Evolutionary conservation across 2,113 vertebrate genomes (phyloP).

Genomic region (Podarcis cretensis): DNA sequence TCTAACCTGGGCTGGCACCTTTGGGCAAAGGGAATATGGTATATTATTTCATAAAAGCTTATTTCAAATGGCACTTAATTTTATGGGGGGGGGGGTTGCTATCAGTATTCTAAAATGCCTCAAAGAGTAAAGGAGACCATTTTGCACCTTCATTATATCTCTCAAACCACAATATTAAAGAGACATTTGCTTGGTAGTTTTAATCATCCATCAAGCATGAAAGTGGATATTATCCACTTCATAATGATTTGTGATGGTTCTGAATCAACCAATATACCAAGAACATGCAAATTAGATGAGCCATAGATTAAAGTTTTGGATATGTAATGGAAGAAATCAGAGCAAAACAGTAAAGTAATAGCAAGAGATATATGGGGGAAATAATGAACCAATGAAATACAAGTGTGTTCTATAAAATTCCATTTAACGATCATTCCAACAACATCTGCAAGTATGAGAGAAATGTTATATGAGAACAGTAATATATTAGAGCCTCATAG

Average conservation of each 20-base stretch:
- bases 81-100: neutral
- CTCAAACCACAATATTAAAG: neutral
- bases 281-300: conserved; percentile 52
- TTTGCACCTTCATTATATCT: conserved; percentile 38
- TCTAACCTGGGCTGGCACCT: conserved; percentile 4
- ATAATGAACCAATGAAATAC: conserved; percentile 31
- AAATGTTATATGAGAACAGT: neutral
- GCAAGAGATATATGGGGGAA: conserved; percentile 20
- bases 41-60: neutral
- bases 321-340: conserved; percentile 45
- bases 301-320: conserved; percentile 54
- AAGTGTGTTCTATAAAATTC: conserved; percentile 17
- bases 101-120: neutral
- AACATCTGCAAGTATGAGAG: neutral
- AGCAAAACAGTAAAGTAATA: conserved; percentile 41
- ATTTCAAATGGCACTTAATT: conserved; percentile 24
- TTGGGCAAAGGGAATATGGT: neutral
- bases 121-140: conserved; percentile 13
- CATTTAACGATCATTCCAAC: neutral
- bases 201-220: conserved; percentile 36
- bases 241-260: conserved; percentile 55
- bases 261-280: conserved; percentile 57
- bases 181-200: conserved; percentile 43
- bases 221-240: conserved; percentile 56
- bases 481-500: neutral